A percentile compares a stretch with the other conserved stretches of the same genome.
These are phyloP conservation scores for Aurelia sp. DNA, from an alignment of 30 jellyfish, hydroid and myxozoan species.

Conservation along the genomic window DNA sequence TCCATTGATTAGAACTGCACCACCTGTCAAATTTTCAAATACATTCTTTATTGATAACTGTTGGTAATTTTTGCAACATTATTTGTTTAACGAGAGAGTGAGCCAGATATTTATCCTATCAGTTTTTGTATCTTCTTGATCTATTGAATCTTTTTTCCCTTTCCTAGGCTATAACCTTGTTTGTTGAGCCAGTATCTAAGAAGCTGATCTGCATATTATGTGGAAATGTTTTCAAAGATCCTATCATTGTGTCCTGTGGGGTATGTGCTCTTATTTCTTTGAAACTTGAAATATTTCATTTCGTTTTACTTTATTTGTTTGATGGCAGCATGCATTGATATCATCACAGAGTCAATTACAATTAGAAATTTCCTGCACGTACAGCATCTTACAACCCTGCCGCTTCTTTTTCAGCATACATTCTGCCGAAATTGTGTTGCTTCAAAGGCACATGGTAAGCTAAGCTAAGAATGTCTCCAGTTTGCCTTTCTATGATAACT, in stretches of 20 bases:
- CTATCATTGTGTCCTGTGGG: slow-evolving; percentile 93
- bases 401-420: slow-evolving; percentile 76
- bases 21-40: no score
- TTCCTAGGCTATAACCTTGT: slow-evolving; percentile 66
- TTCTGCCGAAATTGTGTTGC: slow-evolving; percentile 88
- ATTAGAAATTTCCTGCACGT: not conserved
- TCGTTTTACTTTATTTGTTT: no score
- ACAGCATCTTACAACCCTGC: not conserved
- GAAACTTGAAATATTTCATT: no score
- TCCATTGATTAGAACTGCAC: no score
- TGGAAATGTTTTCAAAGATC: slow-evolving; percentile 85
- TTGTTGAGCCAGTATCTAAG: slow-evolving; percentile 83
- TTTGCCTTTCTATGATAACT: no score
- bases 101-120: no score
- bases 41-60: no score
- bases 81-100: no score
- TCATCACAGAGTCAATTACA: no score
- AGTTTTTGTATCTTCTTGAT: no score
- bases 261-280: slow-evolving; percentile 14
- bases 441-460: slow-evolving; percentile 62
- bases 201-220: slow-evolving; percentile 87
- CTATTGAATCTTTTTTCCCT: not conserved
- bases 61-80: no score
- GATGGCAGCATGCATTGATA: no score
- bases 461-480: not conserved